Base-by-base conservation (phyloP, 2,888 invertebrate genomes). In the Drosophila pseudotakahashii region DNA sequence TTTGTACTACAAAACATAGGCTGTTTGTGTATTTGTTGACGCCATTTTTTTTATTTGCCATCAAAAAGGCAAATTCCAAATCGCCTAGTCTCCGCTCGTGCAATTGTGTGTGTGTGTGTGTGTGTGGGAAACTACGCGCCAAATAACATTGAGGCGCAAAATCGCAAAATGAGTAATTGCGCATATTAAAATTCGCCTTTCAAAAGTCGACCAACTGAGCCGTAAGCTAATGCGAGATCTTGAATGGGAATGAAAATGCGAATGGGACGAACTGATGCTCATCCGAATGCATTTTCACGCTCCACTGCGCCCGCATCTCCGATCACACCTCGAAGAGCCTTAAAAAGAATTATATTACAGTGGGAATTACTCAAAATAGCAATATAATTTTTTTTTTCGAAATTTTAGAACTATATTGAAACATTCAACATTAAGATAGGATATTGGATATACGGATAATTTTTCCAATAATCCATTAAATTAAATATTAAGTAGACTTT, bases 161-260 rank as follows among this genome's bases (percentile, higher is more conserved):
- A 48, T 48, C 32, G 32, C 57, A 55, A 88, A 88, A 86, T 86
- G 79, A 80, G 84, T 80, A 84, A 86, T 86, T 88, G 69, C 83
- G 72, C 75, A 85, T 77, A 79, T 72, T 54, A 39, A 66, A 70
- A 74, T 67, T 63, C 48, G 75, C 70, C 78, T 77, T 70, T 77
- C 57, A 63, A 63, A 60, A 62, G 62, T 54, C 64, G 54, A 63
- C 50, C 70, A 74, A 69, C 52, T 66, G 72, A 71, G 62, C 76
- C 54, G 75, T 64, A 67, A 37, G 69, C 63, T 72, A 75, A 69
- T 64, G 72, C 45, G 48, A 50, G 62, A 63, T 63, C 63, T 48
- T 63, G 34, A 50, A 63, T 50, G 62, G 62, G 62, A 57, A 42
- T 48, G 14, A 7, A 34, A 16, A 48, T 32, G 32, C n/a, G 54